A percentile compares a stretch with the other conserved stretches of the same genome.
phyloP scores from a whole-genome alignment of 2,797 vertebrate genomes.

The Choloepus didactylus region DNA sequence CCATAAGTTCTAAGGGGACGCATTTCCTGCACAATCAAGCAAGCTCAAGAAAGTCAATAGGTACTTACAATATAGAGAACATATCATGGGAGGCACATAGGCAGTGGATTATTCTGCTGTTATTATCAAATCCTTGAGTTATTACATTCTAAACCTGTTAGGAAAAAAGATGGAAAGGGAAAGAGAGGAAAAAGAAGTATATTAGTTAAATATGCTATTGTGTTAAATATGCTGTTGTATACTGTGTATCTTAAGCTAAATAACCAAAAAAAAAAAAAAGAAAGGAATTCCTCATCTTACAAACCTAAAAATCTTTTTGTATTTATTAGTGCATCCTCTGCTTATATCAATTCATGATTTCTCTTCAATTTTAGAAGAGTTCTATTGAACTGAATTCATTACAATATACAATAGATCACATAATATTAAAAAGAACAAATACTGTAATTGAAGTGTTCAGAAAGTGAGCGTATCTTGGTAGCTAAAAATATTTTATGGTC shows the following conservation, averaged over 20 bases:
- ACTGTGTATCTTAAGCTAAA: neutral
- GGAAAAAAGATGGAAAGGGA: constrained; percentile 19
- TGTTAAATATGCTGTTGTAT: neutral
- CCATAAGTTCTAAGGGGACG: neutral
- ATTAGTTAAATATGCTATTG: constrained; percentile 62
- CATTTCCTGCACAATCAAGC: constrained; percentile 33
- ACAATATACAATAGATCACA: neutral
- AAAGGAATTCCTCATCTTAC: constrained; percentile 43
- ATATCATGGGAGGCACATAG: constrained; percentile 70
- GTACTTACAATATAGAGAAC: constrained; percentile 73
- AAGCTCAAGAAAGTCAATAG: constrained; percentile 36
- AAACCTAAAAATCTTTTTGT: constrained; percentile 56
- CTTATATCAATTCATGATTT: constrained; percentile 36
- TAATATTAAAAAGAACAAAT: neutral
- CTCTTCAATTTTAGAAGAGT: constrained; percentile 67
- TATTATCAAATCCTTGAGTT: constrained; percentile 65
- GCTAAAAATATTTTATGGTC: neutral
- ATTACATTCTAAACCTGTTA: constrained; percentile 79
- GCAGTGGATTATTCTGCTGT: constrained; percentile 61
- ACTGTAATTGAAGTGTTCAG: neutral
- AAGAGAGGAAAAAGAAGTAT: constrained; percentile 33
- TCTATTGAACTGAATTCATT: constrained; percentile 8
- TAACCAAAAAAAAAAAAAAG: constrained; percentile 72
- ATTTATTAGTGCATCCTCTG: neutral
- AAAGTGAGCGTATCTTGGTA: neutral